Conservation (phyloP, 1,140 invertebrate genomes). For the Caerostris darwini region DNA sequence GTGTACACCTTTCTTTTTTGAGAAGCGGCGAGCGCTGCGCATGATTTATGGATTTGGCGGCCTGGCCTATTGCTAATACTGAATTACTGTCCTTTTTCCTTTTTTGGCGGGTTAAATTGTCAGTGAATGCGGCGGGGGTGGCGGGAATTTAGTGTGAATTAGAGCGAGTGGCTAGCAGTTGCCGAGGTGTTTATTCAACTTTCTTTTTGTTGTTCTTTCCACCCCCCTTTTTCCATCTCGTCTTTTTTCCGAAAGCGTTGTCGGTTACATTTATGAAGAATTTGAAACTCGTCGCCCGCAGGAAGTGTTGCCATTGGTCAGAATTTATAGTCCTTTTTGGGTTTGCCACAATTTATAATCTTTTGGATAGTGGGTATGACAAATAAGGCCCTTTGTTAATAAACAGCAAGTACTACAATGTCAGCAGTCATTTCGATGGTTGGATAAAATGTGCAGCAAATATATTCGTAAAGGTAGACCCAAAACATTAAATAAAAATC, state of each 20-base stretch:
- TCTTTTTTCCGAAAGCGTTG: too few relatives aligned
- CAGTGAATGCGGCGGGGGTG: constrained; percentile 16
- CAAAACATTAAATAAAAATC: too few relatives aligned
- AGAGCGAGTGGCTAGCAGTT: constrained; percentile 46
- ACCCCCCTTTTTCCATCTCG: background rate
- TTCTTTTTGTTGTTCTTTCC: background rate
- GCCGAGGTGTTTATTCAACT: constrained; percentile 59
- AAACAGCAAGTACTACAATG: too few relatives aligned
- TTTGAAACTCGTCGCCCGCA: background rate
- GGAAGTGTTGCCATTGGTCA: too few relatives aligned
- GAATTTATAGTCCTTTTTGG: too few relatives aligned
- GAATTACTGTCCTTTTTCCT: constrained; percentile 70
- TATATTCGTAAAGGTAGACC: too few relatives aligned
- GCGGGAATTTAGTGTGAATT: constrained; percentile 70
- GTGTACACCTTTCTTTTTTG: constrained; percentile 53
- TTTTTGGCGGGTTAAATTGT: constrained; percentile 74
- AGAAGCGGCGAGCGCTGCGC: background rate
- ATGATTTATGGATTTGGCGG: constrained; percentile 38
- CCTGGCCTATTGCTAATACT: constrained; percentile 76
- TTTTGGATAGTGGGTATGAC: too few relatives aligned
- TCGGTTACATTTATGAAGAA: background rate
- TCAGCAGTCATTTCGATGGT: too few relatives aligned
- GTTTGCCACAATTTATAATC: too few relatives aligned
- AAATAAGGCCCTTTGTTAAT: too few relatives aligned
- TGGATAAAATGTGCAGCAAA: too few relatives aligned